Evolutionary conservation across 1,140 invertebrate genomes (phyloP).

Genomic region (Drosophila nasuta): DNA sequence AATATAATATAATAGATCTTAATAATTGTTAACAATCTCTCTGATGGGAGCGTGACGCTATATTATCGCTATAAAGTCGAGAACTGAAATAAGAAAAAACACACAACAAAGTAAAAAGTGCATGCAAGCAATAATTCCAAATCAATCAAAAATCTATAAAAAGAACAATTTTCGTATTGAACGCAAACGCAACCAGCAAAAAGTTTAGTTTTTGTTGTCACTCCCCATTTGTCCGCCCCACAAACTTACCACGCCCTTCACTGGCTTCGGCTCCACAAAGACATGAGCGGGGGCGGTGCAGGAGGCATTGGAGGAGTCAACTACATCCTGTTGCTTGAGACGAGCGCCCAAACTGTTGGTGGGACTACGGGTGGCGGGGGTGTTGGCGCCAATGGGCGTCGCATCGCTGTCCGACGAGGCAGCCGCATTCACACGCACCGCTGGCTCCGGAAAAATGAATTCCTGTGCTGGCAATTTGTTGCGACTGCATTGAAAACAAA

Average conservation of each 20-base stretch:
- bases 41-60: neutral
- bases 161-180: slow-evolving; percentile 8
- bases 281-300: slow-evolving; percentile 18
- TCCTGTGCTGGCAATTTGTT: slow-evolving; percentile 72
- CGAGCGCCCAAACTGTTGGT: slow-evolving; percentile 75
- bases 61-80: neutral
- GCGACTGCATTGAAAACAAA: slow-evolving; percentile 52
- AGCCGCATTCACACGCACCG: slow-evolving; percentile 72
- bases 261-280: slow-evolving; percentile 78
- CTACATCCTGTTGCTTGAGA: slow-evolving; percentile 71
- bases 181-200: slow-evolving; percentile 27
- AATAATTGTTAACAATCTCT: neutral
- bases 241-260: slow-evolving; percentile 68
- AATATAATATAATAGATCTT: neutral
- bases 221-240: slow-evolving; percentile 16
- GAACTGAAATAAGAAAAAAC: slow-evolving; percentile 29
- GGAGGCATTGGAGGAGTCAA: slow-evolving; percentile 12
- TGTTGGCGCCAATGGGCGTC: slow-evolving; percentile 78
- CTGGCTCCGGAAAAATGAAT: slow-evolving; percentile 82
- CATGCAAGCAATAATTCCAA: slow-evolving; percentile 52
- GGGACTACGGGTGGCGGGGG: slow-evolving; percentile 76
- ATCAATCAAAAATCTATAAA: slow-evolving; percentile 20
- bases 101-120: slow-evolving; percentile 16
- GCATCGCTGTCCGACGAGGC: slow-evolving; percentile 80
- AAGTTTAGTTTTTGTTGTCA: neutral